Percentiles rank a stretch among this genome's conserved stretches.
These are phyloP conservation scores for Tetrapedia diversipes DNA, from an alignment of 2,888 invertebrate genomes.

Conservation along the genomic window DNA sequence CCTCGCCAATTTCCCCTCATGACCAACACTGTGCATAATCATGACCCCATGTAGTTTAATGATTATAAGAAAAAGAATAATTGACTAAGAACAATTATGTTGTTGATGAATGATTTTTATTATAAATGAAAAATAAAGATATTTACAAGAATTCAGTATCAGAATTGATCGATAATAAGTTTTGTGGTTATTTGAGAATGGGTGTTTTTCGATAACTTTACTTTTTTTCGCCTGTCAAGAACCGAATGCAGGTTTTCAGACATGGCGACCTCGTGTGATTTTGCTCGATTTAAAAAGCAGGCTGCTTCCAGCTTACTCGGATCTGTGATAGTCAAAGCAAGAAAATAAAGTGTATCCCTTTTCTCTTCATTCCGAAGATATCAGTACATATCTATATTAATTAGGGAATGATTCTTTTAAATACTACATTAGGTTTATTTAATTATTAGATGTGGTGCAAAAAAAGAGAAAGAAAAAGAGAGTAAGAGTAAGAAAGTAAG, in stretches of 20 bases:
- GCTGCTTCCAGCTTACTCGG: conserved; percentile 64
- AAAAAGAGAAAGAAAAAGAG: conserved; percentile 27
- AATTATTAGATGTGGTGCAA: conserved; percentile 47
- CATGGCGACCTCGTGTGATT: conserved; percentile 31
- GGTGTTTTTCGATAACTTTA: conserved; percentile 38
- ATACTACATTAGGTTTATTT: conserved; percentile 61
- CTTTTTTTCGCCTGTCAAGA: conserved; percentile 24
- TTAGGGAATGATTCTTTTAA: conserved; percentile 68
- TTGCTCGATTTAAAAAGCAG: conserved; percentile 33
- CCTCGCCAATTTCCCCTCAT: conserved; percentile 71
- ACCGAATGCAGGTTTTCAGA: conserved; percentile 22
- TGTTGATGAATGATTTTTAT: conserved; percentile 83
- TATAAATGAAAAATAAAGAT: conserved; percentile 83
- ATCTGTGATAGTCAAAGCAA: conserved; percentile 69
- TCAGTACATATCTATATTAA: conserved; percentile 61
- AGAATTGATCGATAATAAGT: conserved; percentile 69
- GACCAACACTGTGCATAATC: conserved; percentile 83
- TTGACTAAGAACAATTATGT: conserved; percentile 83
- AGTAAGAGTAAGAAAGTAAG: conserved; percentile 7
- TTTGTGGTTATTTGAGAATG: conserved; percentile 47
- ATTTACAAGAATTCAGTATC: conserved; percentile 82
- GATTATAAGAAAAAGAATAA: conserved; percentile 77
- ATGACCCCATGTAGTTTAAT: conserved; percentile 79
- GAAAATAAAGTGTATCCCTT: conserved; percentile 58
- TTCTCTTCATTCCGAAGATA: conserved; percentile 53